Evolutionary conservation across 2,888 invertebrate genomes (phyloP), one percentile per base, ranked within the genome.

Genomic region (Zele albiditarsus): DNA sequence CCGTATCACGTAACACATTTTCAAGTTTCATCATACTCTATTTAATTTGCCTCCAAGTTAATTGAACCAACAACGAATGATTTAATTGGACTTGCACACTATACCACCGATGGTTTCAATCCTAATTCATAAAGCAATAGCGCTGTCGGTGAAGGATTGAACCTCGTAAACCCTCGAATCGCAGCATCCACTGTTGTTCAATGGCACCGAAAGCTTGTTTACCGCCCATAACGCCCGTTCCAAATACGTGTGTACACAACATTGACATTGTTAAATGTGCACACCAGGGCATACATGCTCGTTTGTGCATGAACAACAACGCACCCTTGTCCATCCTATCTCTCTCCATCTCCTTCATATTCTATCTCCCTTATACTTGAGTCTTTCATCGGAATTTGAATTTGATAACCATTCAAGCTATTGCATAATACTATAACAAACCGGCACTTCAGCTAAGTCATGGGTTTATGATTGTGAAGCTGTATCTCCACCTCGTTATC

Each of bases 131-230:
- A 46, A 46, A 23, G 20, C 23, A 27, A 14, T 58, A 25, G 57
- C 5, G 20, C 12, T 27, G 12, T 6, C 25, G 57, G 57, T 58
- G 57, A 58, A 23, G 57, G 20, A 58, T 25, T 25, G 57, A 58
- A 58, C 5, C 57, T 65, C 65, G 65, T 65, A 65, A 65, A 65
- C 31, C 42, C 20, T 65, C 65, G 16, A 38, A 58, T 31, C 23
- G 31, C 42, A 65, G 38, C 42, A 65, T 65, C 42, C 14, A 23
- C 27, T 31, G 58, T 70, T 58, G 46, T 46, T 46, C 46, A 46
- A 46, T 46, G 46, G 46, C 46, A 46, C 70, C 58, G 42, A 63
- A 62, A 10, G 49, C 46, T 28, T 71, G 71, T 71, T 71, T 71
- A 71, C 71, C 28, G 62, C 46, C 62, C 63, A 28, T 62, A 63